Percentiles rank a stretch among this genome's conserved stretches.
These are phyloP conservation scores for Xestobium rufovillosum DNA, from an alignment of 2,888 invertebrate genomes.

Conservation along the genomic window DNA sequence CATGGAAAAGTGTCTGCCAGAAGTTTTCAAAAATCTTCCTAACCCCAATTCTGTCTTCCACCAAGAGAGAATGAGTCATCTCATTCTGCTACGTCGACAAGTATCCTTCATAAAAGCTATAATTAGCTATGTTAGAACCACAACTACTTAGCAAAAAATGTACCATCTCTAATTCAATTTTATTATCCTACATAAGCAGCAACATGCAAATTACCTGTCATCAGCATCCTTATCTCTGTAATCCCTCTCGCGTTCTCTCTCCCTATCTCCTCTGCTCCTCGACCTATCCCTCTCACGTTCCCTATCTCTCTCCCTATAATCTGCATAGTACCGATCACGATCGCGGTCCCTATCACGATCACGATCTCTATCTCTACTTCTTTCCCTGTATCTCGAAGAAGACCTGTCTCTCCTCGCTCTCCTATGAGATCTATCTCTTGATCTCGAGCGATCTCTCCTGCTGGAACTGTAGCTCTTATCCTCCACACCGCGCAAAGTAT, in stretches of 20 bases:
- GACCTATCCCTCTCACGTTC: conserved; percentile 75
- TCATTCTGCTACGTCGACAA: too few relatives aligned
- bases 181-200: too few relatives aligned
- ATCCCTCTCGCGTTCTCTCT: conserved; percentile 58
- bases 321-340: conserved; percentile 45
- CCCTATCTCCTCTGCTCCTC: conserved; percentile 62
- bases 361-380: conserved; percentile 52
- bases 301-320: conserved; percentile 50
- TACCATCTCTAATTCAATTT: too few relatives aligned
- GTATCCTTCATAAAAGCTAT: too few relatives aligned
- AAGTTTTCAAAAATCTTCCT: too few relatives aligned
- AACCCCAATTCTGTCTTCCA: too few relatives aligned
- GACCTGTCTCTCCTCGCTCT: conserved; percentile 40
- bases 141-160: too few relatives aligned
- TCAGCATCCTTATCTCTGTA: conserved; percentile 71
- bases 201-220: conserved; percentile 70
- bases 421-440: conserved; percentile 40
- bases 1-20: too few relatives aligned
- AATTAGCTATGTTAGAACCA: too few relatives aligned
- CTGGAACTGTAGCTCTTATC: conserved; percentile 88
- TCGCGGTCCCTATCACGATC: conserved; percentile 48
- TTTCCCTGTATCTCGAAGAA: conserved; percentile 46
- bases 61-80: too few relatives aligned
- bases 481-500: conserved; percentile 95
- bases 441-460: conserved; percentile 52